These are phyloP conservation scores for Pungitius pungitius DNA, from an alignment of 2,113 vertebrate species.

Conservation along the genomic window DNA sequence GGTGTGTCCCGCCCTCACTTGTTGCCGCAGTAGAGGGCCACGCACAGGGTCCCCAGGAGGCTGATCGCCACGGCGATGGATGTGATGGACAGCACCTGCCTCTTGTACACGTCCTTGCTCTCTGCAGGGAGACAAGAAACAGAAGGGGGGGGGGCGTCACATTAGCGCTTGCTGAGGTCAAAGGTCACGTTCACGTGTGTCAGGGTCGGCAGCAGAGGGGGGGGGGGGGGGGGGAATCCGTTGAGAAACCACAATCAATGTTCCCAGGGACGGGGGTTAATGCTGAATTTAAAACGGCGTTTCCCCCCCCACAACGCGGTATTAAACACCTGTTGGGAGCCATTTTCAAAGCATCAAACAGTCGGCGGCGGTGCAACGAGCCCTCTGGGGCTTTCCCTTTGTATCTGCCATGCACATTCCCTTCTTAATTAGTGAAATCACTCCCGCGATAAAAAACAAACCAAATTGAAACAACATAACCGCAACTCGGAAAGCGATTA, in stretches of 20 bases:
- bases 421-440: conserved; percentile 35
- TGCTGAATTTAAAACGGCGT: conserved; percentile 7
- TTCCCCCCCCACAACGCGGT: background rate
- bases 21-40: conserved; percentile 97
- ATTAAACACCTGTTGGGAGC: conserved; percentile 52
- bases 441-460: conserved; percentile 40
- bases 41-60: conserved; percentile 92
- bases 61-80: conserved; percentile 95
- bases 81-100: conserved; percentile 96
- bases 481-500: conserved; percentile 23
- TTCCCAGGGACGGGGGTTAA: conserved; percentile 3
- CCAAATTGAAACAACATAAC: conserved; percentile 33
- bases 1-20: conserved; percentile 80
- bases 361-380: conserved; percentile 1
- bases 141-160: conserved; percentile 21
- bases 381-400: conserved; percentile 26
- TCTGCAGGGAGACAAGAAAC: conserved; percentile 81
- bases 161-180: conserved; percentile 32
- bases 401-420: conserved; percentile 25
- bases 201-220: background rate
- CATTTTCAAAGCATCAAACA: conserved; percentile 48
- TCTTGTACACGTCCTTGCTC: conserved; percentile 96
- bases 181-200: conserved; percentile 19
- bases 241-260: conserved; percentile 4
- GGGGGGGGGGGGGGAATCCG: background rate